Conservation (phyloP, 1,140 invertebrate genomes). For the Thaumetopoea pityocampa region DNA sequence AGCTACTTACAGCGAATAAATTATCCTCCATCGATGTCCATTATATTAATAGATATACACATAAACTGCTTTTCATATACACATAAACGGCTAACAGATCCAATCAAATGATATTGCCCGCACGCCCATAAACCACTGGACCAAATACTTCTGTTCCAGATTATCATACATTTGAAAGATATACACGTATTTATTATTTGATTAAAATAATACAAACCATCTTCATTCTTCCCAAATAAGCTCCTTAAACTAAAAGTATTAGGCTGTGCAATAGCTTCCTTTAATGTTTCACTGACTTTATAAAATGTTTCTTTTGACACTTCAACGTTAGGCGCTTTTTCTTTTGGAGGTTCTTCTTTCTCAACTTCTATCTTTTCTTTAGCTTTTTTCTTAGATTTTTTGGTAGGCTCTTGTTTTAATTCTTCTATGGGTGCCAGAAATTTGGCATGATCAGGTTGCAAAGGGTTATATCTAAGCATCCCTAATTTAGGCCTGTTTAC, state of each 20-base stretch:
- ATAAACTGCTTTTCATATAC: no score
- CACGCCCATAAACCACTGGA: no score
- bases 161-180: no score
- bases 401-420: conserved; percentile 35
- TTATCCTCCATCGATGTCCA: no score
- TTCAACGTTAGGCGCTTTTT: conserved; percentile 55
- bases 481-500: conserved; percentile 57
- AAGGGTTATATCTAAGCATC: conserved; percentile 80
- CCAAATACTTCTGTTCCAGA: no score
- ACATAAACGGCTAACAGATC: no score
- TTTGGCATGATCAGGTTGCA: conserved; percentile 76
- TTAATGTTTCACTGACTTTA: conserved; percentile 77
- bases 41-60: no score
- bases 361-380: conserved; percentile 35
- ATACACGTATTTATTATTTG: no score
- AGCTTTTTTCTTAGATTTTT: conserved; percentile 58
- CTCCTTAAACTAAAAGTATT: conserved; percentile 78
- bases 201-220: conserved; percentile 38
- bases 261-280: conserved; percentile 72
- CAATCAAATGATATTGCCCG: no score
- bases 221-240: conserved; percentile 66
- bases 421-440: conserved; percentile 64
- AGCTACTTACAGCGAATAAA: no score
- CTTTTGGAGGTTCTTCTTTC: conserved; percentile 23
- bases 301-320: conserved; percentile 81